phyloP scores from a whole-genome alignment of 2,888 invertebrate genomes.

The Parnassius apollo region DNA sequence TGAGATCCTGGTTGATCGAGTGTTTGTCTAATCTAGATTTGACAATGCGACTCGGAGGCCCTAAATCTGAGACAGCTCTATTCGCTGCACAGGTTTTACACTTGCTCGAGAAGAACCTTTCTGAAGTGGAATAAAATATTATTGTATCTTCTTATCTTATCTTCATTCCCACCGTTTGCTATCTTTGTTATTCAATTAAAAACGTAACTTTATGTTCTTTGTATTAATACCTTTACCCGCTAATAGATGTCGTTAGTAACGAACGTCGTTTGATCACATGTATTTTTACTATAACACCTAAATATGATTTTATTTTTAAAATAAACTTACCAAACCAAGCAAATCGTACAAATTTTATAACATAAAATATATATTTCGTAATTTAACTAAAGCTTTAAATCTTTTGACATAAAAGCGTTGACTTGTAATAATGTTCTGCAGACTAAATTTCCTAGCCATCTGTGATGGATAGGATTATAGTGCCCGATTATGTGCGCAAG shows the following conservation, averaged over 20 bases:
- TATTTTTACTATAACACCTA: neutral
- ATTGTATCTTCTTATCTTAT: neutral
- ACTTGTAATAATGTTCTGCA: no score
- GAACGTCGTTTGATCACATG: neutral
- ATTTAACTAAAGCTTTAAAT: no score
- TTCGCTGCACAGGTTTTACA: slow-evolving; percentile 83
- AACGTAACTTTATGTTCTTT: neutral
- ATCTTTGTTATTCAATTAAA: neutral
- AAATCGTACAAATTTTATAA: no score
- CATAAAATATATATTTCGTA: no score
- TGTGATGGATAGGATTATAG: no score
- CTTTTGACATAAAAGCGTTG: no score
- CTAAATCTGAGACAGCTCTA: slow-evolving; percentile 83
- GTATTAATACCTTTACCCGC: neutral
- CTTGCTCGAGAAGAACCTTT: slow-evolving; percentile 75
- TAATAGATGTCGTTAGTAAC: neutral
- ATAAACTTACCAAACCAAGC: no score
- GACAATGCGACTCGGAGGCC: slow-evolving; percentile 76
- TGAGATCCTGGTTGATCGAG: slow-evolving; percentile 84
- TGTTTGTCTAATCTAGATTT: slow-evolving; percentile 75
- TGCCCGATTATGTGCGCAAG: no score
- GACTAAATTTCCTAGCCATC: no score
- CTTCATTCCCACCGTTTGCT: neutral
- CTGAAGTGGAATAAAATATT: slow-evolving; percentile 34
- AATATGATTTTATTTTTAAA: no score